phyloP scores from a whole-genome alignment of 2,888 invertebrate species.

The Omphaloscelis lunosa region DNA sequence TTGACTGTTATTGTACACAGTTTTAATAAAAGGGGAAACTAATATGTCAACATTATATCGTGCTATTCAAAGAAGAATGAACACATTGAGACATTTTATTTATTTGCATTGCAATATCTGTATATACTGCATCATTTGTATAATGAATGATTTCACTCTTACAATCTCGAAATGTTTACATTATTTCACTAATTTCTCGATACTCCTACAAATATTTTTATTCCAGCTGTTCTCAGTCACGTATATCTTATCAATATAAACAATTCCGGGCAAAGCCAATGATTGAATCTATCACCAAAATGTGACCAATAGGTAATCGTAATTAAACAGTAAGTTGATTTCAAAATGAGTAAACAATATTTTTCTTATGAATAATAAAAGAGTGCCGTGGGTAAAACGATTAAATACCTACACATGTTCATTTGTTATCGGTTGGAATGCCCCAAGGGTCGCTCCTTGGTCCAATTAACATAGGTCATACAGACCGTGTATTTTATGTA shows the following conservation, averaged over 20 bases:
- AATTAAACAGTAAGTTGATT: background rate
- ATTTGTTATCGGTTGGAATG: slow-evolving; percentile 69
- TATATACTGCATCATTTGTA: background rate
- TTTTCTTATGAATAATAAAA: slow-evolving; percentile 35
- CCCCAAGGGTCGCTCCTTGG: slow-evolving; percentile 79
- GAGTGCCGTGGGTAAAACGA: slow-evolving; percentile 48
- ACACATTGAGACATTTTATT: background rate
- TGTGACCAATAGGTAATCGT: slow-evolving; percentile 23
- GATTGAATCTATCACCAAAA: slow-evolving; percentile 24
- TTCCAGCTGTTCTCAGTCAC: slow-evolving; percentile 29
- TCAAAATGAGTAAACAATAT: slow-evolving; percentile 12
- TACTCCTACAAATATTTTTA: slow-evolving; percentile 11
- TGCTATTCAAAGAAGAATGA: background rate
- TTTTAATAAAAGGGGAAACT: background rate
- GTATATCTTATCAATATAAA: slow-evolving; percentile 45
- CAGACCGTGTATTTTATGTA: slow-evolving; percentile 56
- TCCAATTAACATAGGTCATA: slow-evolving; percentile 81
- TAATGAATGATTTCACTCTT: slow-evolving; percentile 16
- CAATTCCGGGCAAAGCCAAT: slow-evolving; percentile 20
- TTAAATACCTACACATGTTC: slow-evolving; percentile 65
- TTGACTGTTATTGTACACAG: background rate
- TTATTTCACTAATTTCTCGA: background rate
- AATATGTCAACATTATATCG: background rate
- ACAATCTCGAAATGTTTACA: slow-evolving; percentile 7
- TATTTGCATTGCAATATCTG: slow-evolving; percentile 6